Percentiles rank a stretch among this genome's conserved stretches.
Conservation (phyloP, 2,888 invertebrate species). For the Amorpha juglandis region DNA sequence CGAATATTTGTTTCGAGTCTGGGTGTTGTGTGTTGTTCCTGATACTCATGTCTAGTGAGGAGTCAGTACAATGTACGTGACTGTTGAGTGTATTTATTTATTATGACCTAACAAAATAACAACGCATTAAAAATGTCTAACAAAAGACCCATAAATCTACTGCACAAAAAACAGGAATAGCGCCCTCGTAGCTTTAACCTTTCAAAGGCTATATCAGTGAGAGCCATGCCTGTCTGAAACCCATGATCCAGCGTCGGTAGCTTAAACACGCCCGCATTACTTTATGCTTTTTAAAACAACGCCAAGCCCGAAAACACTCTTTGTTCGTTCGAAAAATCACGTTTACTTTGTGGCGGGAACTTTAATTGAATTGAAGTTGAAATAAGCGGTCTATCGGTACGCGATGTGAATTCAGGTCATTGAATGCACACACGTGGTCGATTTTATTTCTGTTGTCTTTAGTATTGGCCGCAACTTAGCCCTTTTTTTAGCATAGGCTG, state of each 20-base stretch:
- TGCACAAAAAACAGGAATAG: conserved; percentile 7
- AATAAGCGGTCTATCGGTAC: conserved; percentile 4
- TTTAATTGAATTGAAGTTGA: conserved; percentile 28
- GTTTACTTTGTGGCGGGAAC: conserved; percentile 32
- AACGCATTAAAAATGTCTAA: not conserved
- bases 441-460: conserved; percentile 4
- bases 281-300: conserved; percentile 47
- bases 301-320: conserved; percentile 39
- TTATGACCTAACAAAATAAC: not conserved
- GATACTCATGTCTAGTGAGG: too few relatives aligned
- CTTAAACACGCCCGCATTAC: conserved; percentile 51
- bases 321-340: conserved; percentile 38
- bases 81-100: too few relatives aligned
- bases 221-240: conserved; percentile 46
- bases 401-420: conserved; percentile 13
- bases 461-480: not conserved
- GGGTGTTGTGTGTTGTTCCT: too few relatives aligned
- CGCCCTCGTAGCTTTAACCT: conserved; percentile 37
- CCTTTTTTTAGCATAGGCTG: too few relatives aligned
- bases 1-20: too few relatives aligned
- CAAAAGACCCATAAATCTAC: conserved; percentile 7
- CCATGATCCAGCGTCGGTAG: conserved; percentile 56
- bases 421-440: not conserved
- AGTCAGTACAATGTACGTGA: too few relatives aligned
- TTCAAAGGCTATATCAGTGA: conserved; percentile 43